Base-by-base conservation (phyloP, 2,797 vertebrate species). In the Buphagus erythrorhynchus region DNA sequence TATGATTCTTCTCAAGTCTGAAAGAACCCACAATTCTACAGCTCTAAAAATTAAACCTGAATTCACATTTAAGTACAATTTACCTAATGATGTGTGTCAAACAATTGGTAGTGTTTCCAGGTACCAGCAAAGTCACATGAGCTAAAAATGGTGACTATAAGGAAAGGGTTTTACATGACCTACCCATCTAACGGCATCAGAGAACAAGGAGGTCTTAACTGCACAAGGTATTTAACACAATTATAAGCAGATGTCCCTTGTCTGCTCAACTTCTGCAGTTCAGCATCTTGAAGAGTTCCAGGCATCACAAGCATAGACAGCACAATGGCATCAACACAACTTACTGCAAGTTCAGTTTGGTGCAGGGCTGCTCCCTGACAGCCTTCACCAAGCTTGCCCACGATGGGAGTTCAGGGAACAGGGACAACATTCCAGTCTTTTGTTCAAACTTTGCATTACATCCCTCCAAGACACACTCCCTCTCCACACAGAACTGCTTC, bases 321-420 rank as follows among this genome's bases (percentile, higher is more conserved):
- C 61, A 77, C 29, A 45, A 29, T 0, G 1, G 38, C 42, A 89
- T 16, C 71, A 49, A 58, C 38, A 62, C 13, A 72, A 21, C 13
- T 51, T 16, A 15, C 19, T 76, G 35, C 6, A 24, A 67, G 38
- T 4, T 40, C 1, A 4, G 17, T 28, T 31, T 17, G 38, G 42
- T 45, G 49, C 58, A 55, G 58, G 9, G 49, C 29, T 2, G 0
- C 13, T 46, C 63, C 16, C 63, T 17, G 11, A 3, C 25, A 75
- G 19, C 31, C 43, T 63, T 78, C 59, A 28, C 29, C 61, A 69
- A 61, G 28, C 19, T 4, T 28, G 28, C 16, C 20, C 46, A 42
- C 0, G 0, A 28, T 4, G 10, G 13, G 61, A 55, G 35, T 13
- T 62, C 40, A 55, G 36, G 35, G 8, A 82, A 58, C 9, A 42